A percentile compares a stretch with the other conserved stretches of the same genome.
Conservation (phyloP, 2,888 invertebrate species). For the Tuberolachnus salignus region DNA sequence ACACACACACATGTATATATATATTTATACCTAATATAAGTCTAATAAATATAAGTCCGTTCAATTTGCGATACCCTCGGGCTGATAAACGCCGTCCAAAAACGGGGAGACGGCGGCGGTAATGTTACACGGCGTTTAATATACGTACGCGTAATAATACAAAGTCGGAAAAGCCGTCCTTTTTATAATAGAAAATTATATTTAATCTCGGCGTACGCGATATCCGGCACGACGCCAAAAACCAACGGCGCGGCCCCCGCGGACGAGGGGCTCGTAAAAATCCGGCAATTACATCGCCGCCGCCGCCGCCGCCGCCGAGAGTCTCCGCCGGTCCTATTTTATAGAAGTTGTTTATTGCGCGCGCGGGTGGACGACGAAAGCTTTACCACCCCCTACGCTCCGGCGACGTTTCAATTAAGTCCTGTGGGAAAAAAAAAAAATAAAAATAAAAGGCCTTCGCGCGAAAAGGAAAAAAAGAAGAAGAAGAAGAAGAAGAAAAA, state of each 20-base stretch:
- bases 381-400: neutral
- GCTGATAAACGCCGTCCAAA: conserved; percentile 9
- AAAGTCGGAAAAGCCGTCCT: conserved; percentile 26
- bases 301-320: neutral
- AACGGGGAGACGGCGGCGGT: neutral
- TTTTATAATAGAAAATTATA: conserved; percentile 51
- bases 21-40: too few species aligned
- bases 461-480: neutral
- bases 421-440: conserved; percentile 36
- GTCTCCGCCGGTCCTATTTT: neutral
- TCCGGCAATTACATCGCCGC: conserved; percentile 49
- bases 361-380: neutral
- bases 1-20: too few species aligned
- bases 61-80: conserved; percentile 36
- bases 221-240: conserved; percentile 41
- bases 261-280: conserved; percentile 52
- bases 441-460: neutral
- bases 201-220: conserved; percentile 49
- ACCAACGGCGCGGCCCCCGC: too few species aligned
- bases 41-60: conserved; percentile 33
- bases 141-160: neutral
- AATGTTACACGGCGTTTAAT: neutral
- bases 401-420: conserved; percentile 50
- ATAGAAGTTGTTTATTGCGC: conserved; percentile 46
- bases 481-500: neutral